Evolutionary conservation across 1,140 invertebrate species (phyloP).

Genomic region (Eriosoma lanigerum): DNA sequence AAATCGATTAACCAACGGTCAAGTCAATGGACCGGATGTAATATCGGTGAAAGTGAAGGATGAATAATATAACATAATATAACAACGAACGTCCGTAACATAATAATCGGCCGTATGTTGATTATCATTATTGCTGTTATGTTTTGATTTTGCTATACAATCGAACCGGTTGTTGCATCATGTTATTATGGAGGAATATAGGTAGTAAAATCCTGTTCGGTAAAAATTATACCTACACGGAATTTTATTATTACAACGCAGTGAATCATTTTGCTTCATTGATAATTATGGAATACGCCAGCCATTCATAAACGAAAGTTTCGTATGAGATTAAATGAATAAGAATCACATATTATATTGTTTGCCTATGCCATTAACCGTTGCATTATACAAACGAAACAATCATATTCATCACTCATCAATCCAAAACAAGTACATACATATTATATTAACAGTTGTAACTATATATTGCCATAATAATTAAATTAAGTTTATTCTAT

Average conservation of each 20-base stretch:
- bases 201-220: conserved; percentile 42
- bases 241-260: neutral
- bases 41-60: conserved; percentile 36
- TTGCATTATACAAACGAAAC: neutral
- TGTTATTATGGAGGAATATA: no score
- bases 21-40: conserved; percentile 50
- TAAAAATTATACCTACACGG: neutral
- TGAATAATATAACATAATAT: conserved; percentile 1
- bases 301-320: conserved; percentile 35
- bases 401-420: no score
- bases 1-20: conserved; percentile 49
- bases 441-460: no score
- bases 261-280: conserved; percentile 34
- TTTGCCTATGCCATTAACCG: conserved; percentile 31
- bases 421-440: no score
- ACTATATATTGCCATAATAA: no score
- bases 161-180: conserved; percentile 38
- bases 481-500: no score
- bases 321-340: conserved; percentile 1
- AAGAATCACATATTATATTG: no score
- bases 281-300: neutral
- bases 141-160: neutral
- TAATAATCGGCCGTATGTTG: neutral
- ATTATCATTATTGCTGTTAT: neutral
- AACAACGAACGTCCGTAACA: neutral